phyloP scores from a whole-genome alignment of 2,888 invertebrate species.

The Meteorus cinctellus region DNA sequence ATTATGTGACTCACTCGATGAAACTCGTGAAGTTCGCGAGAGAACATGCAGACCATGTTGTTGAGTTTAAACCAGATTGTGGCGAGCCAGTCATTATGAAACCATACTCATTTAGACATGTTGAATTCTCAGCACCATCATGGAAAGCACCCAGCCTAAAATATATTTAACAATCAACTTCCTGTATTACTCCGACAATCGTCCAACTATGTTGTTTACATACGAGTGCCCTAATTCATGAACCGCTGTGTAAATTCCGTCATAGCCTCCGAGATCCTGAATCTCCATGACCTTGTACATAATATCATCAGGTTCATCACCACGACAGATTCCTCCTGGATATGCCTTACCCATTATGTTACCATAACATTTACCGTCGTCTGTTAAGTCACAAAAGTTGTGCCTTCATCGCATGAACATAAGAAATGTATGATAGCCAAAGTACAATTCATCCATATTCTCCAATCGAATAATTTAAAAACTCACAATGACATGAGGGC shows the following conservation, averaged over 20 bases:
- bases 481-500: conserved; percentile 48
- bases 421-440: not conserved
- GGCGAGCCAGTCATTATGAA: conserved; percentile 44
- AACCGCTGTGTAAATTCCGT: conserved; percentile 46
- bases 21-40: conserved; percentile 34
- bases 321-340: conserved; percentile 35
- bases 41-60: conserved; percentile 47
- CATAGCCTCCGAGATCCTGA: conserved; percentile 45
- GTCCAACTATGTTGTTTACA: conserved; percentile 25
- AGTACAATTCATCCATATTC: not conserved
- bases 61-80: conserved; percentile 30
- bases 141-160: conserved; percentile 48
- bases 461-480: not conserved
- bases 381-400: conserved; percentile 26
- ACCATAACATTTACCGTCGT: not conserved
- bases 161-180: not conserved
- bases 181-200: not conserved
- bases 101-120: conserved; percentile 25
- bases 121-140: conserved; percentile 26
- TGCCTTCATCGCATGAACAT: conserved; percentile 22
- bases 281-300: conserved; percentile 35
- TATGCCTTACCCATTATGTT: conserved; percentile 45
- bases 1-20: conserved; percentile 7
- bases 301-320: not conserved
- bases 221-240: conserved; percentile 53